These are phyloP conservation scores for Drosophila nebulosa DNA, from an alignment of 1,140 invertebrate species.

Conservation along the genomic window DNA sequence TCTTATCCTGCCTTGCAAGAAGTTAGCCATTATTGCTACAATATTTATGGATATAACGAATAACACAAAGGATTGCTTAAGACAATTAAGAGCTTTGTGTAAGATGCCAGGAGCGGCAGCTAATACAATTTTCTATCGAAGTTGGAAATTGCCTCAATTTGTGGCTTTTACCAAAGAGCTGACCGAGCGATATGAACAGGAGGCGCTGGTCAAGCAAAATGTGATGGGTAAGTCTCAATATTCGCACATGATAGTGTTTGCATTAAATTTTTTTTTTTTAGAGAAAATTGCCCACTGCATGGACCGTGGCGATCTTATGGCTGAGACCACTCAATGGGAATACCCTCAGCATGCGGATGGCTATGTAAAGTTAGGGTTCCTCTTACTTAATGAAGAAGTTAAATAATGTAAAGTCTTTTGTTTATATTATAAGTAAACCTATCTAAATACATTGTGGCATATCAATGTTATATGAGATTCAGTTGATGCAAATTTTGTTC, in stretches of 20 bases:
- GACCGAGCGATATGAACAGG: slow-evolving; percentile 47
- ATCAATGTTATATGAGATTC: background rate
- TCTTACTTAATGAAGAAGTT: slow-evolving; percentile 56
- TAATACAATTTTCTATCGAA: slow-evolving; percentile 51
- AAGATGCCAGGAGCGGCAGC: slow-evolving; percentile 35
- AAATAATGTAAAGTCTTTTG: slow-evolving; percentile 6
- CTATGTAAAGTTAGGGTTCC: slow-evolving; percentile 52
- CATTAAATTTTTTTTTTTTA: too few relatives aligned
- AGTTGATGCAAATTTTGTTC: background rate
- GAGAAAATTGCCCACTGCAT: slow-evolving; percentile 64
- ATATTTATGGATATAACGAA: slow-evolving; percentile 67
- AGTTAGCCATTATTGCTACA: slow-evolving; percentile 58
- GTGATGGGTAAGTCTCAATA: slow-evolving; percentile 47
- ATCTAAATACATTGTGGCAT: background rate
- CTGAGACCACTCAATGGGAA: slow-evolving; percentile 63
- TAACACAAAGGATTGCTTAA: slow-evolving; percentile 45
- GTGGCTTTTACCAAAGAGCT: slow-evolving; percentile 54
- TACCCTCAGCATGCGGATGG: slow-evolving; percentile 61
- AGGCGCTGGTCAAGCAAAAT: slow-evolving; percentile 43
- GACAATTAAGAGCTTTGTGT: slow-evolving; percentile 45
- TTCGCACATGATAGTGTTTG: too few relatives aligned
- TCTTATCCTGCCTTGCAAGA: slow-evolving; percentile 46
- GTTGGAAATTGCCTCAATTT: slow-evolving; percentile 63
- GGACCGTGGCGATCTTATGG: slow-evolving; percentile 44
- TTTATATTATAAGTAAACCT: background rate